Conservation (phyloP, 2,888 invertebrate genomes). For the Amblyteles armatorius region DNA sequence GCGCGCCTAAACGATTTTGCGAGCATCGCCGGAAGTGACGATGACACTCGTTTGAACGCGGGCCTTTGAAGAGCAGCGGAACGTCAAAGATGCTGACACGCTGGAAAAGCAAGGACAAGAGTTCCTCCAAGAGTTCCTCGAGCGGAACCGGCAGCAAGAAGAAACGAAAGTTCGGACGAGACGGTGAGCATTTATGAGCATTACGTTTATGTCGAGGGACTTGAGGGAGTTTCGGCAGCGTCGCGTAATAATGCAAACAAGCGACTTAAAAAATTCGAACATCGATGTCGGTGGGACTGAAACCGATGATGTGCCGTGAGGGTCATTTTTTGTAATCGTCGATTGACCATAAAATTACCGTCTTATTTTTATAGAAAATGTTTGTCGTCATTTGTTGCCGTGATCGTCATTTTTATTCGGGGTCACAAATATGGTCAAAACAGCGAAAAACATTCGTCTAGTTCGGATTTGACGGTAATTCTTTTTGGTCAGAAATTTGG, state of each 20-base stretch:
- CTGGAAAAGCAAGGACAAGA: constrained; percentile 94
- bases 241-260: no score
- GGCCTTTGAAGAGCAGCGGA: constrained; percentile 27
- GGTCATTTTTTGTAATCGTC: no score
- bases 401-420: no score
- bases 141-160: constrained; percentile 88
- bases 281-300: not conserved
- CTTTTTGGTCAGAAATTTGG: no score
- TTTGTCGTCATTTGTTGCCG: no score
- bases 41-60: constrained; percentile 46
- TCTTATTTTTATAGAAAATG: no score
- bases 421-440: no score
- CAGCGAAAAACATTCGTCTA: no score
- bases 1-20: not conserved
- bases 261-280: not conserved
- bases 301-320: not conserved
- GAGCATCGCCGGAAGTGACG: constrained; percentile 16
- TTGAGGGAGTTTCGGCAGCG: not conserved
- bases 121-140: constrained; percentile 88
- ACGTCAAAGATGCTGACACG: constrained; percentile 90
- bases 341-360: no score
- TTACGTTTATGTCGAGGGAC: not conserved
- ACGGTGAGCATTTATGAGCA: constrained; percentile 85
- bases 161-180: constrained; percentile 92
- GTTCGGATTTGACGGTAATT: no score